Percentiles rank a stretch among this genome's conserved stretches.
Conservation (phyloP, 2,888 invertebrate genomes). For the Synergus laeviventris region DNA sequence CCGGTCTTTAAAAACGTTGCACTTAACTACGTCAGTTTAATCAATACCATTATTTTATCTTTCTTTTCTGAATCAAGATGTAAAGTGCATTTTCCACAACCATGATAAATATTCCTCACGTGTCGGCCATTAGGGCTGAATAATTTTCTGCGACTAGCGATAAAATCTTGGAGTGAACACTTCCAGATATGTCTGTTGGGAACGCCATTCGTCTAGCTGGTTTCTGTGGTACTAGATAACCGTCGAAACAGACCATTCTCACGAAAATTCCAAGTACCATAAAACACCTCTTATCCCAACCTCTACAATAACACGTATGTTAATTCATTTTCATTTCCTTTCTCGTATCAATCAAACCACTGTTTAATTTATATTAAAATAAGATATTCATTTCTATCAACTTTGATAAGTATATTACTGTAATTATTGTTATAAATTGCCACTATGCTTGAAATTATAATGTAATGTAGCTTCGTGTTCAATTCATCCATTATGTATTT, state of each 20-base stretch:
- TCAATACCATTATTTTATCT: slow-evolving; percentile 25
- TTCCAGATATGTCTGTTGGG: neutral
- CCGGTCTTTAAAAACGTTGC: slow-evolving; percentile 1
- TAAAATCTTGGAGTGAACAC: slow-evolving; percentile 2
- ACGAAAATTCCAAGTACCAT: slow-evolving; percentile 4
- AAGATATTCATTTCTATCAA: too few relatives aligned
- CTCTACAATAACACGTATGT: neutral
- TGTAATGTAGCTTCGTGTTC: neutral
- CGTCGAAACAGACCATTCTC: neutral
- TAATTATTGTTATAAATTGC: too few relatives aligned
- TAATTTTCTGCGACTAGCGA: slow-evolving; percentile 11
- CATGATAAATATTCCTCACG: neutral
- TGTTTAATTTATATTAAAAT: neutral
- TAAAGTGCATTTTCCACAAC: slow-evolving; percentile 13
- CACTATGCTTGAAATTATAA: neutral
- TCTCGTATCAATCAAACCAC: neutral
- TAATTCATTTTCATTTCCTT: neutral
- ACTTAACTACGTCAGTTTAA: slow-evolving; percentile 14
- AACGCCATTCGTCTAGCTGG: neutral
- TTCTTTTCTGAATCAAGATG: slow-evolving; percentile 19
- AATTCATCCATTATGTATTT: neutral
- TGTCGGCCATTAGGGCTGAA: neutral
- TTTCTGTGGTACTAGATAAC: neutral
- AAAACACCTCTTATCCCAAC: neutral
- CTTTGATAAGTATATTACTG: too few relatives aligned